Conservation (phyloP, 2,113 vertebrate species). For the Holacanthus passer region DNA sequence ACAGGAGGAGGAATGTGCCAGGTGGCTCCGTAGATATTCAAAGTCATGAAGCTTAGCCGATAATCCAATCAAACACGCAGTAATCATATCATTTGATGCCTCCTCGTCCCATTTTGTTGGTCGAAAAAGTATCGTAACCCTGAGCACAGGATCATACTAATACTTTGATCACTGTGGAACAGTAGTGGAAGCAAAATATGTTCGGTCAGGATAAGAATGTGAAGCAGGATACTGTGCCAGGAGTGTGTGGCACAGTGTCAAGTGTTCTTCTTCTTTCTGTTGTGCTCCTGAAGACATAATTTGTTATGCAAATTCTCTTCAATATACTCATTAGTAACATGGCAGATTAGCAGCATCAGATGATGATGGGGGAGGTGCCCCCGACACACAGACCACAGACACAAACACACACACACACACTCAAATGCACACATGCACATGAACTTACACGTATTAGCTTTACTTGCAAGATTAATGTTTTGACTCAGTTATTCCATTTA, state of each 20-base stretch:
- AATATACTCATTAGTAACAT: constrained; percentile 59
- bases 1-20: constrained; percentile 30
- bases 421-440: neutral
- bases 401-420: constrained; percentile 10
- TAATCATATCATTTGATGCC: constrained; percentile 49
- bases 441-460: neutral
- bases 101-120: neutral
- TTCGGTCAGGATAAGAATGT: constrained; percentile 40
- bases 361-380: constrained; percentile 24
- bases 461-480: constrained; percentile 1
- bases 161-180: constrained; percentile 15
- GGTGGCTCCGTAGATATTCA: constrained; percentile 29
- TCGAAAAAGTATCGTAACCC: neutral
- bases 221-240: constrained; percentile 16
- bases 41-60: constrained; percentile 33
- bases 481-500: constrained; percentile 15
- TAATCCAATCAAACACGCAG: constrained; percentile 49
- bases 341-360: constrained; percentile 47
- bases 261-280: constrained; percentile 37
- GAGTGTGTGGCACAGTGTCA: constrained; percentile 39
- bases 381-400: neutral
- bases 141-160: neutral
- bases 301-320: constrained; percentile 71
- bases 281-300: constrained; percentile 38
- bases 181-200: constrained; percentile 32